These are phyloP conservation scores for Ardeotis arabs DNA, from an alignment of 2,113 vertebrate genomes.

Conservation along the genomic window DNA sequence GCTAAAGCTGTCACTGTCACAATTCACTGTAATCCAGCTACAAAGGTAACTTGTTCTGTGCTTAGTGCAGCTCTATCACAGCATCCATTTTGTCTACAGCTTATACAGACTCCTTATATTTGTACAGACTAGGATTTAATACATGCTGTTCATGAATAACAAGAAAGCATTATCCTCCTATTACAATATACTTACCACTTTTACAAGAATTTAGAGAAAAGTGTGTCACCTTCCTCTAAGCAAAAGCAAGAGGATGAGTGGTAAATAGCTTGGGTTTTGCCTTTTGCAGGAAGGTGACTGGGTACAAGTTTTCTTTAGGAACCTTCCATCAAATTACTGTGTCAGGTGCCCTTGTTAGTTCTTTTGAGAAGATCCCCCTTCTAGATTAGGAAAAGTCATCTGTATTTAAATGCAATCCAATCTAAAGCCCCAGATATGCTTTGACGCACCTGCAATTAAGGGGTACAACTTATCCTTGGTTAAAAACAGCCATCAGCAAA, in stretches of 20 bases:
- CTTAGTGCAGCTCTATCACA: neutral
- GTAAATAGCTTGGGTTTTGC: neutral
- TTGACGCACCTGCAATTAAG: neutral
- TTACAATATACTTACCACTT: rapidly evolving
- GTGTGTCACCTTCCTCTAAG: neutral
- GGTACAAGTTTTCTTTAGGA: neutral
- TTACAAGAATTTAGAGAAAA: neutral
- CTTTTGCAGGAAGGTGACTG: neutral
- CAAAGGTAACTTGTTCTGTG: neutral
- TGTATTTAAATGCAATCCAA: neutral
- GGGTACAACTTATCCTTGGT: neutral
- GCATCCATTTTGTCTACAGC: neutral
- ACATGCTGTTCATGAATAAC: rapidly evolving
- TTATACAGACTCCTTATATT: neutral
- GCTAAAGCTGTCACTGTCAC: neutral
- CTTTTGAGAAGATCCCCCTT: neutral
- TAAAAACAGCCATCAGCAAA: neutral
- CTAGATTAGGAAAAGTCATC: neutral
- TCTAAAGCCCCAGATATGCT: neutral
- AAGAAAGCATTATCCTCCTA: neutral
- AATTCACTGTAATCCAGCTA: neutral
- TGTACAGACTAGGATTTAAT: neutral
- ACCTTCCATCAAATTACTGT: neutral
- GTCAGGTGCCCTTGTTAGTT: neutral
- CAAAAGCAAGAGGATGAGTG: rapidly evolving